These are phyloP conservation scores for Parascotia fuliginaria DNA, from an alignment of 2,888 invertebrate species.

Conservation along the genomic window DNA sequence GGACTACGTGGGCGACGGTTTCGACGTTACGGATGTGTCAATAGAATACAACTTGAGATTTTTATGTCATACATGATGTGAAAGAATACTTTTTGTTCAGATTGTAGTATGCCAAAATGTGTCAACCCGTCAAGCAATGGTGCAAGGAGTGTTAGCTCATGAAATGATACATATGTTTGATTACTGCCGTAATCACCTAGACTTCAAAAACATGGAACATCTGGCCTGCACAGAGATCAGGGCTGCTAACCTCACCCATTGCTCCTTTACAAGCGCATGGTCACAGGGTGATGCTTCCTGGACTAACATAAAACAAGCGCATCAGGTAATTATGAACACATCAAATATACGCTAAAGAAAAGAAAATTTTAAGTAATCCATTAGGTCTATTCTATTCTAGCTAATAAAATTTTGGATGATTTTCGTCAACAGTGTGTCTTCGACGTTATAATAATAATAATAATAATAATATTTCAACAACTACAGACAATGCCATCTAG, in stretches of 20 bases:
- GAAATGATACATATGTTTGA: slow-evolving; percentile 99
- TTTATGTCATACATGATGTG: too few relatives aligned
- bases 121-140: slow-evolving; percentile 87
- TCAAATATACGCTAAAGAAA: too few relatives aligned
- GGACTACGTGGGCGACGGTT: too few relatives aligned
- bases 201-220: slow-evolving; percentile 96
- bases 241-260: slow-evolving; percentile 97
- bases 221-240: slow-evolving; percentile 97
- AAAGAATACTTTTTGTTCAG: slow-evolving; percentile 69
- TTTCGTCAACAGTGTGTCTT: too few relatives aligned
- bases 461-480: too few relatives aligned
- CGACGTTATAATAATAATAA: too few relatives aligned
- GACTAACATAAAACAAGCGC: slow-evolving; percentile 89
- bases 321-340: slow-evolving; percentile 87
- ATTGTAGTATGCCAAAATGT: slow-evolving; percentile 97
- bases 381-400: too few relatives aligned
- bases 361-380: too few relatives aligned
- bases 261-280: slow-evolving; percentile 93
- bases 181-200: slow-evolving; percentile 94
- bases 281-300: slow-evolving; percentile 91
- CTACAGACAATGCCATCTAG: too few relatives aligned
- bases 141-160: slow-evolving; percentile 94
- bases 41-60: too few relatives aligned
- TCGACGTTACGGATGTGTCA: too few relatives aligned
- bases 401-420: too few relatives aligned